A percentile compares a stretch with the other conserved stretches of the same genome.
Conservation (phyloP, 1,140 invertebrate species). For the Drosophila takahashii region DNA sequence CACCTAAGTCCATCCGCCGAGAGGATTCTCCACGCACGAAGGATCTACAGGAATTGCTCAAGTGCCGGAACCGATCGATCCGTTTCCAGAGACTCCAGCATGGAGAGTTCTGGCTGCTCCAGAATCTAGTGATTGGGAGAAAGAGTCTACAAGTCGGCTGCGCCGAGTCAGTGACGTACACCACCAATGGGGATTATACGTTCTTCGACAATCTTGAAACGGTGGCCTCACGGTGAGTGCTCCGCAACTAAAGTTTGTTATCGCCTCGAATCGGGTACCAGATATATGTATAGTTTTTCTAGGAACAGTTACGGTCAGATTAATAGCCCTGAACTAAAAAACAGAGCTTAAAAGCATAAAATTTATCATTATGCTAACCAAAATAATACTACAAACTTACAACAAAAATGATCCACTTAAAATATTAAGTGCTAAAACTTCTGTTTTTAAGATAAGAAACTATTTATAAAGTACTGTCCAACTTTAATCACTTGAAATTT, state of each 20-base stretch:
- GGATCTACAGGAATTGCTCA: constrained; percentile 68
- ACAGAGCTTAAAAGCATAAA: too few relatives aligned
- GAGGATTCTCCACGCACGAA: constrained; percentile 19
- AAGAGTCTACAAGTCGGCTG: constrained; percentile 87
- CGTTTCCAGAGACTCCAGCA: constrained; percentile 88
- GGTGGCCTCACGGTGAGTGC: constrained; percentile 88
- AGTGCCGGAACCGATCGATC: constrained; percentile 88
- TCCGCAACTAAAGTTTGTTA: neutral
- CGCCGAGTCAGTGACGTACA: constrained; percentile 94
- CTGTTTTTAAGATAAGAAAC: neutral
- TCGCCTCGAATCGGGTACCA: neutral
- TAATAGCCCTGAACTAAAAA: neutral
- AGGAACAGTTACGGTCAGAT: neutral
- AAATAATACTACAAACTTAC: too few relatives aligned
- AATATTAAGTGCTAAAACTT: neutral
- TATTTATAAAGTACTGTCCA: neutral
- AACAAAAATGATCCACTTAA: neutral
- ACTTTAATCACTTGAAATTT: too few relatives aligned
- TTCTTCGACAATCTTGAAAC: constrained; percentile 95
- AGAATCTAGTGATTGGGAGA: constrained; percentile 90
- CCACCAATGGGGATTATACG: constrained; percentile 95
- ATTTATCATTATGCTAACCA: too few relatives aligned
- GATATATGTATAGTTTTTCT: too few relatives aligned
- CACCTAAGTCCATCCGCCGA: neutral
- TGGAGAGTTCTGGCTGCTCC: constrained; percentile 94